These are phyloP conservation scores for Reticulitermes speratus DNA, from an alignment of 1,140 invertebrate genomes.

Conservation along the genomic window DNA sequence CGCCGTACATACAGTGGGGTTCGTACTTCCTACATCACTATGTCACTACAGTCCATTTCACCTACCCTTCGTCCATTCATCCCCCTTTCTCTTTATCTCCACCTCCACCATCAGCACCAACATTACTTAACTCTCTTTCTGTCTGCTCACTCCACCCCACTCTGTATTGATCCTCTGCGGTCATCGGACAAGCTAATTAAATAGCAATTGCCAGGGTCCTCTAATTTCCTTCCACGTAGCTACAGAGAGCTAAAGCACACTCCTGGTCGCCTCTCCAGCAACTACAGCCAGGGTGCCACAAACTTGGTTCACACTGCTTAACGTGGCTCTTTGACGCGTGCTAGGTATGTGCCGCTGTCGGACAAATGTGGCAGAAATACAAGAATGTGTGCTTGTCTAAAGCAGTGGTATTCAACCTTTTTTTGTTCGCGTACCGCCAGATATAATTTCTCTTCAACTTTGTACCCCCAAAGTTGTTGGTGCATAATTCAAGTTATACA, in stretches of 20 bases:
- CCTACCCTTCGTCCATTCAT: background rate
- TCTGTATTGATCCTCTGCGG: constrained; percentile 30
- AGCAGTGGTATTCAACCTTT: too few species aligned
- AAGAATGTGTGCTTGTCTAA: too few species aligned
- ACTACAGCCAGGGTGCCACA: background rate
- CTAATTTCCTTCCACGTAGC: constrained; percentile 11
- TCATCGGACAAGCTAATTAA: constrained; percentile 27
- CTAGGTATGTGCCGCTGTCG: too few species aligned
- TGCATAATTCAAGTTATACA: too few species aligned
- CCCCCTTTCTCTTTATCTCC: constrained; percentile 7
- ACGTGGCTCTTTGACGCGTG: too few species aligned
- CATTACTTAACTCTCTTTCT: constrained; percentile 19
- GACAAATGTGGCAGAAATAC: too few species aligned
- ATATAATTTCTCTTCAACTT: too few species aligned
- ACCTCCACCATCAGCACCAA: background rate
- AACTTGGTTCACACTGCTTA: background rate
- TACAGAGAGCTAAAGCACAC: background rate
- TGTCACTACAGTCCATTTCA: constrained; percentile 1
- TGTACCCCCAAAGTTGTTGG: too few species aligned
- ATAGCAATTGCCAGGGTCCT: constrained; percentile 20
- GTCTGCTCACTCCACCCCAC: background rate
- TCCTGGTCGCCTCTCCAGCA: background rate
- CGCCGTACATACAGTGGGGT: background rate
- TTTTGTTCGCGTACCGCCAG: too few species aligned
- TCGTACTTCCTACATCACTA: background rate